phyloP scores from a whole-genome alignment of 2,888 invertebrate genomes.

The Cecidostiba fungosa region DNA sequence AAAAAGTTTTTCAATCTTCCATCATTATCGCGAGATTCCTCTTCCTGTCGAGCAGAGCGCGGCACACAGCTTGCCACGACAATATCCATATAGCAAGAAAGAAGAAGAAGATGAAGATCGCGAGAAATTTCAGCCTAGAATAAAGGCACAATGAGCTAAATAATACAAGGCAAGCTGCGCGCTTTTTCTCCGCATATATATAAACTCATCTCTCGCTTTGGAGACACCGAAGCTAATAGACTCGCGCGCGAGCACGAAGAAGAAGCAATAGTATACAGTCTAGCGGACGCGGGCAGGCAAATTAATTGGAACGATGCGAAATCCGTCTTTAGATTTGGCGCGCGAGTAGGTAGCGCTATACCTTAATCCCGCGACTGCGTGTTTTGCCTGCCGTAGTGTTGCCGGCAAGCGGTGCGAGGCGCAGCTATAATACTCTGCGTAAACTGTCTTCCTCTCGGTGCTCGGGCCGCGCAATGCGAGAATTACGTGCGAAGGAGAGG shows the following conservation, averaged over 20 bases:
- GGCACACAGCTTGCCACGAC: not conserved
- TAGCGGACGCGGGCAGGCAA: constrained; percentile 1
- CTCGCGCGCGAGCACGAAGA: not conserved
- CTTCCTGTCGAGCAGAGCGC: constrained; percentile 54
- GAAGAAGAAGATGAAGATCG: not conserved
- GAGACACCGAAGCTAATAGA: constrained; percentile 50
- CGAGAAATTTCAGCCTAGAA: not conserved
- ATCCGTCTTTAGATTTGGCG: constrained; percentile 55
- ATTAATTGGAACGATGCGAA: constrained; percentile 61
- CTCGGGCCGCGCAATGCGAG: constrained; percentile 3
- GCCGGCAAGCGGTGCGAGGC: constrained; percentile 8
- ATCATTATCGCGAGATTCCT: constrained; percentile 72
- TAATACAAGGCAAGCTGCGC: not conserved
- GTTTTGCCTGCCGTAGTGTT: constrained; percentile 19
- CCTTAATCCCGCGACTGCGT: constrained; percentile 39
- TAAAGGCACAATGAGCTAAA: not conserved
- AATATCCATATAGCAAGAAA: not conserved
- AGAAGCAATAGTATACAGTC: not conserved
- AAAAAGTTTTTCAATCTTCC: constrained; percentile 77
- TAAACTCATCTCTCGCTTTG: constrained; percentile 44
- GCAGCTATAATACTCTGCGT: constrained; percentile 53
- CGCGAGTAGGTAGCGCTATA: not conserved
- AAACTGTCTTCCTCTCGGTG: constrained; percentile 52
- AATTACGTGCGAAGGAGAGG: constrained; percentile 42
- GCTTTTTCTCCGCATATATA: constrained; percentile 48